phyloP scores from a whole-genome alignment of 1,140 invertebrate species.

The Acyrthosiphon pisum region DNA sequence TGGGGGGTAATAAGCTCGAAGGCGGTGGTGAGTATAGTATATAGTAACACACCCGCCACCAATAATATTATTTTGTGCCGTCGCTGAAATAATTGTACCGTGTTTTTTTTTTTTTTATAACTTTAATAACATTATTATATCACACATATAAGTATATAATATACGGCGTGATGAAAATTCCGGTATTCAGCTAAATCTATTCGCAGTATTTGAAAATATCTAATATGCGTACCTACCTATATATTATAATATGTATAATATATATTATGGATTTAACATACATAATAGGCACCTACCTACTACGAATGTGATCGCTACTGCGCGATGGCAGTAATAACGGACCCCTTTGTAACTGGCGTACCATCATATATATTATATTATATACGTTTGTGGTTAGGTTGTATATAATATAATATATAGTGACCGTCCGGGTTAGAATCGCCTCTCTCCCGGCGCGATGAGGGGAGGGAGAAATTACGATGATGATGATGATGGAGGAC shows the following conservation, averaged over 20 bases:
- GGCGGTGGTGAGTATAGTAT: conserved; percentile 29
- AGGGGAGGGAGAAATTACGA: conserved; percentile 12
- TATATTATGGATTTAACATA: background rate
- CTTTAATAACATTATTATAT: conserved; percentile 5
- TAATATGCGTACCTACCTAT: background rate
- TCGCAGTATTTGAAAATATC: background rate
- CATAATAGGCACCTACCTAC: background rate
- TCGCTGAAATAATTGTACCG: conserved; percentile 23
- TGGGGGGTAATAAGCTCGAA: conserved; percentile 47
- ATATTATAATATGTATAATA: no score
- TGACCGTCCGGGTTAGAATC: conserved; percentile 8
- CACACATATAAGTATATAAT: background rate
- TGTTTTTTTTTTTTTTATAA: background rate
- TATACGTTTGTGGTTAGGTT: background rate
- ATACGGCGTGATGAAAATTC: background rate
- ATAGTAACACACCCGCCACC: conserved; percentile 19
- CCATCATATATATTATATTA: background rate
- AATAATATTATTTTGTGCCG: conserved; percentile 26
- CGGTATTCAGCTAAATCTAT: background rate
- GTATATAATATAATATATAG: background rate
- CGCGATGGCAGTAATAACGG: background rate
- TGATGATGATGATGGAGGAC: conserved; percentile 42
- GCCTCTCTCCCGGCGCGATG: background rate
- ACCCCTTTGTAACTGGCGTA: background rate
- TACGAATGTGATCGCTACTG: background rate